Evolutionary conservation across 2,113 vertebrate genomes (phyloP).

Genomic region (Siniperca knerii): DNA sequence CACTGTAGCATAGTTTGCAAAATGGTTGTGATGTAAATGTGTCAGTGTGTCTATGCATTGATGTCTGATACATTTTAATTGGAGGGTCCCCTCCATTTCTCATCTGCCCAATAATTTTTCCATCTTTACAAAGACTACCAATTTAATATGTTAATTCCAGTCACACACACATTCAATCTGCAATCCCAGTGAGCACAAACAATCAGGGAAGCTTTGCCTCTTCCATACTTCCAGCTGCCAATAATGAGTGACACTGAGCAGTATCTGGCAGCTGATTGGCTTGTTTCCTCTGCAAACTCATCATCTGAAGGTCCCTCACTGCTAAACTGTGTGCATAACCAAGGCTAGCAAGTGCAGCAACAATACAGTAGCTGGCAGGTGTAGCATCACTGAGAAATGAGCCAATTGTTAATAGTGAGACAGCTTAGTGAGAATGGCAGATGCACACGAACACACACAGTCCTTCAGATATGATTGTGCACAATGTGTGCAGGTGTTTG

Average conservation of each 20-base stretch:
- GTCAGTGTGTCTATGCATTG: neutral
- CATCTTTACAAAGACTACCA: neutral
- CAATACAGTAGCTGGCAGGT: constrained; percentile 59
- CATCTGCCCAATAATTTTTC: neutral
- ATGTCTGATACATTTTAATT: neutral
- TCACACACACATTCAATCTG: constrained; percentile 41
- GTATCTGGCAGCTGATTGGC: constrained; percentile 44
- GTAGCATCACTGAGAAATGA: constrained; percentile 8
- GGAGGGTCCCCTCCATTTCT: neutral
- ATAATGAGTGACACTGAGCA: constrained; percentile 34
- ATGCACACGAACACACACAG: neutral
- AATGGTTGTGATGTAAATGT: too few relatives aligned
- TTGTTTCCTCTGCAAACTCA: constrained; percentile 45
- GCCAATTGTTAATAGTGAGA: constrained; percentile 48
- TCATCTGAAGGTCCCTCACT: constrained; percentile 43
- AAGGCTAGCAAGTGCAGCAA: constrained; percentile 34
- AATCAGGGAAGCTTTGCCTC: constrained; percentile 41
- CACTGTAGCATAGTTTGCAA: too few relatives aligned
- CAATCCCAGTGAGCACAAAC: constrained; percentile 48
- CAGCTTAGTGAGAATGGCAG: constrained; percentile 21
- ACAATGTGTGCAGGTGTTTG: constrained; percentile 7
- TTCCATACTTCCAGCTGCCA: constrained; percentile 21
- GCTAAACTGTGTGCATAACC: constrained; percentile 35
- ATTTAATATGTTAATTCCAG: constrained; percentile 23
- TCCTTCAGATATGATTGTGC: constrained; percentile 11